phyloP scores from a whole-genome alignment of 2,113 vertebrate genomes.

The Percopsis transmontana region DNA sequence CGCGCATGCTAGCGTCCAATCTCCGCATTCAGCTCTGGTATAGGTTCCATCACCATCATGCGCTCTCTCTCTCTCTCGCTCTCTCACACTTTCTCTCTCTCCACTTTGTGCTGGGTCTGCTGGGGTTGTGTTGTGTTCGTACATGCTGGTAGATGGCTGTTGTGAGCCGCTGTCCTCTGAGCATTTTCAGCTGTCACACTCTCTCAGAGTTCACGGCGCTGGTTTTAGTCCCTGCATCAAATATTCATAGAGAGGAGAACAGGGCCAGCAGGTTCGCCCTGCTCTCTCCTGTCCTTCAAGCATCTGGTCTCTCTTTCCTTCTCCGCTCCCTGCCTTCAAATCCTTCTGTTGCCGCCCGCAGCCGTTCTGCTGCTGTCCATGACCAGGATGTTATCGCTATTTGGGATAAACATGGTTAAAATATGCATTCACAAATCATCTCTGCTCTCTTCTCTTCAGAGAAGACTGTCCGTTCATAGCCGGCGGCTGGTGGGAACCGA shows the following conservation, averaged over 20 bases:
- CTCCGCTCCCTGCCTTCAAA: slow-evolving; percentile 73
- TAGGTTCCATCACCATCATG: not conserved
- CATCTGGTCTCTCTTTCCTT: not conserved
- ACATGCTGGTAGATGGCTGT: not conserved
- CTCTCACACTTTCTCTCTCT: not conserved
- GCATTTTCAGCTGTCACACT: slow-evolving; percentile 88
- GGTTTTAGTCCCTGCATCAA: slow-evolving; percentile 91
- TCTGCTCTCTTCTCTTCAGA: slow-evolving; percentile 1
- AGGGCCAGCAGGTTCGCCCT: slow-evolving; percentile 74
- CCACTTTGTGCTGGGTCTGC: not conserved
- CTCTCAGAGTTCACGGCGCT: slow-evolving; percentile 83
- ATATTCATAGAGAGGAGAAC: slow-evolving; percentile 85
- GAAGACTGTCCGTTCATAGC: not conserved
- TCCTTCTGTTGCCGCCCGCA: slow-evolving; percentile 74
- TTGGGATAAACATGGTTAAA: not conserved
- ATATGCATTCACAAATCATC: not conserved
- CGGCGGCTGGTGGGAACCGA: not conserved
- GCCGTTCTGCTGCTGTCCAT: not conserved
- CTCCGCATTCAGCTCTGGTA: not conserved
- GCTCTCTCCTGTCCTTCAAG: slow-evolving; percentile 26
- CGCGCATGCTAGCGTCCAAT: slow-evolving; percentile 8
- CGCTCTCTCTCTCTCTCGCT: not conserved
- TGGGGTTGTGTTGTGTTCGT: not conserved
- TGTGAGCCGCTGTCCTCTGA: slow-evolving; percentile 66
- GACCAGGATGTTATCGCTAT: not conserved